phyloP scores from a whole-genome alignment of 2,888 invertebrate genomes.

The Melinaea marsaeus region DNA sequence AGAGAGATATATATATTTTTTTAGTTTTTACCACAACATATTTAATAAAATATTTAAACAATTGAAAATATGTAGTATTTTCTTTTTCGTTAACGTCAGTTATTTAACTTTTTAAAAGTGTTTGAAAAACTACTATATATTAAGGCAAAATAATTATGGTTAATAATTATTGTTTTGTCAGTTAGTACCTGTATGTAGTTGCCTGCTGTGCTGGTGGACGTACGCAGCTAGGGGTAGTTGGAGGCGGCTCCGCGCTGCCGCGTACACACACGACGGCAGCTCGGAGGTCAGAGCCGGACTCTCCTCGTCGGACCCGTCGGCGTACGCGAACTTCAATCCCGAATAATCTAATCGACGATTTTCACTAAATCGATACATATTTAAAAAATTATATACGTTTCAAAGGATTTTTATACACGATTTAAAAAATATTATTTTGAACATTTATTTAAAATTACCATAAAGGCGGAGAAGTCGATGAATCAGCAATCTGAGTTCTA shows the following conservation, averaged over 20 bases:
- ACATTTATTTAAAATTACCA: conserved; percentile 60
- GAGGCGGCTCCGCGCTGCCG: conserved; percentile 70
- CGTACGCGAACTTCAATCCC: conserved; percentile 64
- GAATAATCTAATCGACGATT: conserved; percentile 62
- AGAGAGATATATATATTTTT: too few relatives aligned
- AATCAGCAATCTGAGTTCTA: conserved; percentile 82
- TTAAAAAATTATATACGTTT: background rate
- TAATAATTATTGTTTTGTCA: background rate
- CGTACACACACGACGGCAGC: conserved; percentile 90
- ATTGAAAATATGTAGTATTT: too few relatives aligned
- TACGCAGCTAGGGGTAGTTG: conserved; percentile 68
- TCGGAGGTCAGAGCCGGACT: conserved; percentile 80
- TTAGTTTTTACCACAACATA: too few relatives aligned
- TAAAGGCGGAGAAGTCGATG: conserved; percentile 82
- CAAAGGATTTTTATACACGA: background rate
- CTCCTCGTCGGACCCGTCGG: conserved; percentile 71
- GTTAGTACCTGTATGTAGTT: conserved; percentile 58
- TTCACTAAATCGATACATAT: conserved; percentile 43
- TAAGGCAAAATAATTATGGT: background rate
- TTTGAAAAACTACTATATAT: background rate
- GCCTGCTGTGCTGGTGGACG: conserved; percentile 68
- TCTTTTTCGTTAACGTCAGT: too few relatives aligned
- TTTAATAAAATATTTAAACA: too few relatives aligned
- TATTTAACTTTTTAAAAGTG: background rate
- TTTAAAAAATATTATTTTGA: conserved; percentile 7